Evolutionary conservation across 2,113 vertebrate genomes (phyloP).

Genomic region (Ammodytes marinus): DNA sequence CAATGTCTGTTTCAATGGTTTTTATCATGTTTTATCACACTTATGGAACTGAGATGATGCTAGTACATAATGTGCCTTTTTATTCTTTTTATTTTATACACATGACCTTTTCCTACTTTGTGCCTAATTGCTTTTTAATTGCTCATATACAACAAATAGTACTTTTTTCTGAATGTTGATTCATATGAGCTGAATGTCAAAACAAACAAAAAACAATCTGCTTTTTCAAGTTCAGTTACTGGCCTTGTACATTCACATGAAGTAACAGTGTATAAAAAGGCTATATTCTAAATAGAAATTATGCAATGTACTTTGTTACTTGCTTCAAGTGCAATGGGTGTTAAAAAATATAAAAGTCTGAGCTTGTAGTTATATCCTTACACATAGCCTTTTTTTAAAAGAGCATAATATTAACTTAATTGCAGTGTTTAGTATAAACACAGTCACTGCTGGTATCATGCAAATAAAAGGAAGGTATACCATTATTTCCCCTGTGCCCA

Average conservation of each 20-base stretch:
- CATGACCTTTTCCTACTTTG: background rate
- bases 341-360: background rate
- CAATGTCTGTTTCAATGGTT: too few species aligned
- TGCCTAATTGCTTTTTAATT: background rate
- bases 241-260: constrained; percentile 12
- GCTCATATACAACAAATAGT: background rate
- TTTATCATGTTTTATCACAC: too few species aligned
- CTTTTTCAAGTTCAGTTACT: constrained; percentile 13
- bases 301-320: background rate
- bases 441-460: background rate
- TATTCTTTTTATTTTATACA: background rate
- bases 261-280: background rate
- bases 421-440: constrained; percentile 9
- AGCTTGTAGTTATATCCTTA: background rate
- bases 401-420: background rate
- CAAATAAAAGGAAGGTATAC: constrained; percentile 10
- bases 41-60: too few species aligned
- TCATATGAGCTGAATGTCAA: background rate
- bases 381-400: background rate
- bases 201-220: background rate
- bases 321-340: background rate
- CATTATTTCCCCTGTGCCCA: constrained; percentile 3
- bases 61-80: background rate
- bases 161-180: constrained; percentile 7
- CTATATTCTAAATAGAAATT: constrained; percentile 7